Evolutionary conservation across 2,888 invertebrate species (phyloP).

Genomic region (Diaphora mendica): DNA sequence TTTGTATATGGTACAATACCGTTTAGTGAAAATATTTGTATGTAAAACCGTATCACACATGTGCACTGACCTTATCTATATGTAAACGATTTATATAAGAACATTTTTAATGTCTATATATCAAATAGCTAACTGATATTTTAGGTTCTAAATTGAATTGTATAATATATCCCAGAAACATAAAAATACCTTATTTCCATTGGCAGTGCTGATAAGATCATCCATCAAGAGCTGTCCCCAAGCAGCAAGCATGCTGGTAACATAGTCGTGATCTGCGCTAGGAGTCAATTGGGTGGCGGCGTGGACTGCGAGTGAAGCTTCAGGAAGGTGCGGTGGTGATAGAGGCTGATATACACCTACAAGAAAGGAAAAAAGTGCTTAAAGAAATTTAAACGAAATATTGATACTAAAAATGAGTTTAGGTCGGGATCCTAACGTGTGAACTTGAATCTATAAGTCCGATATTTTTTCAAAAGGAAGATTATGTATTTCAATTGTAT

Average conservation of each 20-base stretch:
- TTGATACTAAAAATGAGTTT: neutral
- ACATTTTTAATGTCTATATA: neutral
- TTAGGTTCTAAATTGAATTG: neutral
- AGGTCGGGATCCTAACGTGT: neutral
- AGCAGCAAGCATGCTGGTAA: slow-evolving; percentile 91
- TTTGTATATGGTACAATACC: too few species aligned
- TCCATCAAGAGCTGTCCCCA: slow-evolving; percentile 92
- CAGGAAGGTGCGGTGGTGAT: slow-evolving; percentile 87
- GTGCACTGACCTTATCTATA: too few species aligned
- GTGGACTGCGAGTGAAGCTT: slow-evolving; percentile 85
- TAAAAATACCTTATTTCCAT: slow-evolving; percentile 78
- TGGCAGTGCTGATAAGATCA: slow-evolving; percentile 90
- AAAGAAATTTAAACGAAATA: neutral
- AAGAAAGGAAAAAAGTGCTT: slow-evolving; percentile 3
- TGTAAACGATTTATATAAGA: neutral
- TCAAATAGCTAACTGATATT: too few species aligned
- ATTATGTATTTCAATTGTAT: too few species aligned
- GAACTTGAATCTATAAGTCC: too few species aligned
- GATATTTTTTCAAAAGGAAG: too few species aligned
- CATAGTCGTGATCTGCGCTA: slow-evolving; percentile 89
- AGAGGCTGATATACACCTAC: slow-evolving; percentile 75
- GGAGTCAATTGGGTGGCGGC: slow-evolving; percentile 86
- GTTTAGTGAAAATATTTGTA: too few species aligned
- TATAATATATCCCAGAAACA: neutral
- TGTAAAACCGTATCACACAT: too few species aligned